Conservation (phyloP, 2,888 invertebrate species). For the Amiota mariae region DNA sequence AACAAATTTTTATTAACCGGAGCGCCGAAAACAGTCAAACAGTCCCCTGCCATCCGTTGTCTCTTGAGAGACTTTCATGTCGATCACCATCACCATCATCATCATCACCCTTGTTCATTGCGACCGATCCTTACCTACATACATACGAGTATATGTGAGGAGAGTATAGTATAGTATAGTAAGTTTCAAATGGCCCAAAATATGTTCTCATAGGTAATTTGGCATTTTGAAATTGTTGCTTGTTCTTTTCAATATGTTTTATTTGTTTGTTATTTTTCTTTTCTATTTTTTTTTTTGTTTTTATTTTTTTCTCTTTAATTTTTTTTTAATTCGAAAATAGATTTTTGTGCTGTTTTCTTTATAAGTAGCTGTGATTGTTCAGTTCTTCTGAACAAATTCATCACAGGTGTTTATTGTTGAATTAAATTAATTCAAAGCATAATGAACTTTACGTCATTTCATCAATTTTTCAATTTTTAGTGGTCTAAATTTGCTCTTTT, state of each 20-base stretch:
- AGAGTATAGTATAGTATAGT: not conserved
- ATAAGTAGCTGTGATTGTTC: not conserved
- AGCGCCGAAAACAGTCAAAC: not conserved
- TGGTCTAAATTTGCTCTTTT: not conserved
- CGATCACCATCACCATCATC: too few species aligned
- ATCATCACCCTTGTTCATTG: too few species aligned
- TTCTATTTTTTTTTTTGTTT: not conserved
- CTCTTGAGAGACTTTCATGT: too few species aligned
- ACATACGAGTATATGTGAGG: too few species aligned
- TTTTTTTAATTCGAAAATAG: not conserved
- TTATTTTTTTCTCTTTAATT: not conserved
- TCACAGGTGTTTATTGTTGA: constrained; percentile 64
- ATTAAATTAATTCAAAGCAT: constrained; percentile 45
- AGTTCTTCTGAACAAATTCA: constrained; percentile 55
- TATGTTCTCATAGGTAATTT: constrained; percentile 42
- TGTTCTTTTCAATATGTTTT: constrained; percentile 42
- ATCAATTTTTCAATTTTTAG: constrained; percentile 43
- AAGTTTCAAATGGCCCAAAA: not conserved
- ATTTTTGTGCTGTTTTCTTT: not conserved
- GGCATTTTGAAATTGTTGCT: constrained; percentile 56
- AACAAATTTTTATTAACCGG: constrained; percentile 15
- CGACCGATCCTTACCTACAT: too few species aligned
- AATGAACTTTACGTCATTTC: constrained; percentile 63
- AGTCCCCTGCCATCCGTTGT: too few species aligned
- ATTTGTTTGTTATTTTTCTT: not conserved